A percentile compares a stretch with the other conserved stretches of the same genome.
Conservation (phyloP, 1,140 invertebrate genomes). For the Contarinia nasturtii region DNA sequence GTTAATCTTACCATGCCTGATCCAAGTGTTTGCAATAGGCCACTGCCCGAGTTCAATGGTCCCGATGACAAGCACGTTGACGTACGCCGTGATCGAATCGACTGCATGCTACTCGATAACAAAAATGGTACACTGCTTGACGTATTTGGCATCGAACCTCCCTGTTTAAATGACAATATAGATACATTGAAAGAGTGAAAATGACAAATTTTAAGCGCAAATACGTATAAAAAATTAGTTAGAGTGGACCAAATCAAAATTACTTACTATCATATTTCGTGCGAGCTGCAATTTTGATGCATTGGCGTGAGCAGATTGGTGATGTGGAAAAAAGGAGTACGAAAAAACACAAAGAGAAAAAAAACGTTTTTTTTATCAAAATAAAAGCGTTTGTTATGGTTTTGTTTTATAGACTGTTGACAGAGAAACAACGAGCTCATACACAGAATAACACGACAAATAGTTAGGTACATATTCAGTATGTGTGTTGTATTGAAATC, state of each 20-base stretch:
- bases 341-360: conserved; percentile 15
- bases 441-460: too few species aligned
- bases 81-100: conserved; percentile 57
- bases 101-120: conserved; percentile 62
- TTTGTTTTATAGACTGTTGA: too few species aligned
- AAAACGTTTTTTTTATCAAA: too few species aligned
- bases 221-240: background rate
- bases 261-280: conserved; percentile 67
- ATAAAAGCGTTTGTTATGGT: too few species aligned
- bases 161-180: conserved; percentile 38
- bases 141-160: conserved; percentile 70
- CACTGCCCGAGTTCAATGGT: conserved; percentile 35
- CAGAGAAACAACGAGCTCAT: too few species aligned
- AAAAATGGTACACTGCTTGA: conserved; percentile 71
- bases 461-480: too few species aligned
- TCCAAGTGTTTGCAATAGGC: conserved; percentile 62
- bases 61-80: conserved; percentile 35
- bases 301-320: too few species aligned
- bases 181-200: conserved; percentile 17
- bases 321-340: conserved; percentile 8
- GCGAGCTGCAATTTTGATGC: conserved; percentile 37
- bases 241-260: too few species aligned
- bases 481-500: conserved; percentile 17
- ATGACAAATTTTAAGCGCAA: background rate
- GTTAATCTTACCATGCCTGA: conserved; percentile 70